Evolutionary conservation across 2,113 vertebrate species (phyloP), one percentile per base, ranked within the genome.

Genomic region (Pleuronectes platessa): DNA sequence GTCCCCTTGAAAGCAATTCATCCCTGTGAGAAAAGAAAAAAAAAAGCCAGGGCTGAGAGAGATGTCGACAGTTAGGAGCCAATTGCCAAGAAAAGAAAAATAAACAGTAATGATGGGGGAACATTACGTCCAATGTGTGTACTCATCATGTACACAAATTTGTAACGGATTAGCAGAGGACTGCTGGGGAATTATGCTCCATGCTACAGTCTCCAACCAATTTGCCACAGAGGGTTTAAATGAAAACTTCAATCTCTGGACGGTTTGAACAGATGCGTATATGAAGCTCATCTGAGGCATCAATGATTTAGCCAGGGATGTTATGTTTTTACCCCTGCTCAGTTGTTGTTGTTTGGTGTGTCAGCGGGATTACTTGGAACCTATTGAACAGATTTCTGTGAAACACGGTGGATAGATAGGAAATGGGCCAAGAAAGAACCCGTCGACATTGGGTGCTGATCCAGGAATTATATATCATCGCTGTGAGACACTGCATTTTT

Each of bases 161-260:
- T 63, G 59, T 37, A 64, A 76, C 17, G n/a, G 42, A 79, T 75
- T 4, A 67, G 68, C 31, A 76, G 79, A 86, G 54, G 59, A 40
- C 62, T 78, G 42, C 11, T 26, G 53, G 61, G 68, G 84, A 72
- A 90, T 86, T 82, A 68, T 2, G 2, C 40, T 68, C 75, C 63
- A 79, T 76, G 59, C 58, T 63, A 58, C 61, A 72, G 2, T 20
- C 61, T 61, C 42, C 21, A 13, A 76, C 74, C 61, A 83, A 75
- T 82, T 85, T 83, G 27, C 63, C 27, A 17, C 42, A 0, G 49
- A 79, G 61, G 63, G 74, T 83, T 86, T 74, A 86, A 81, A 67
- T 40, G 55, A 62, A 76, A 51, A 53, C 69, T 68, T 77, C 17
- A 66, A 17, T 72, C 56, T 79, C 64, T 23, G 23, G 61, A 60